These are phyloP conservation scores for Scolopax bukidnonensis DNA, from an alignment of 2,797 vertebrate genomes.

Conservation along the genomic window DNA sequence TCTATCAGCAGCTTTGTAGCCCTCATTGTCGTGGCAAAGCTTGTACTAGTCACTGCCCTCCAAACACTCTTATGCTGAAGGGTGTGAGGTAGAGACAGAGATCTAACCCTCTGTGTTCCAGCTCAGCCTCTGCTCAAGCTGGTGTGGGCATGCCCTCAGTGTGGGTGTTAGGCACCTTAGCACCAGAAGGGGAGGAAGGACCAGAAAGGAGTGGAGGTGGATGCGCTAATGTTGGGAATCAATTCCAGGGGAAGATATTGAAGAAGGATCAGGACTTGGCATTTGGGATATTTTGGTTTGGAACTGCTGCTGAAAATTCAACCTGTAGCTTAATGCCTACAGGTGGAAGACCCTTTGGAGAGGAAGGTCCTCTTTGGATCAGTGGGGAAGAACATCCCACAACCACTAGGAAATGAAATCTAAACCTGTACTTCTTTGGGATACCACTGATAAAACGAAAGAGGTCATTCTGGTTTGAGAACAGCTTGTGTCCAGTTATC, in stretches of 20 bases:
- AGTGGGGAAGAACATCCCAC: neutral
- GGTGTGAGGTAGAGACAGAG: neutral
- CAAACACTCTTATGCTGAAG: neutral
- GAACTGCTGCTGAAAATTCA: neutral
- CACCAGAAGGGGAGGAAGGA: neutral
- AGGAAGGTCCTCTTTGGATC: neutral
- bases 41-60: neutral
- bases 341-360: neutral
- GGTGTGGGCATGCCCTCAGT: too few relatives aligned
- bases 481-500: neutral
- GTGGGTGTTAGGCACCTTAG: neutral
- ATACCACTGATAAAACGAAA: neutral
- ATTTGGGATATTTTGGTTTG: neutral
- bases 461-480: neutral
- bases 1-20: neutral
- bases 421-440: neutral
- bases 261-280: neutral
- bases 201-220: neutral
- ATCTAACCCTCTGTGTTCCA: neutral
- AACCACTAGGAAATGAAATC: neutral
- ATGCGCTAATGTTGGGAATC: neutral
- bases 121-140: neutral
- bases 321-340: neutral
- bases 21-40: neutral
- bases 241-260: neutral